Evolutionary conservation across 2,888 invertebrate genomes (phyloP).

Genomic region (Diogma glabrata): DNA sequence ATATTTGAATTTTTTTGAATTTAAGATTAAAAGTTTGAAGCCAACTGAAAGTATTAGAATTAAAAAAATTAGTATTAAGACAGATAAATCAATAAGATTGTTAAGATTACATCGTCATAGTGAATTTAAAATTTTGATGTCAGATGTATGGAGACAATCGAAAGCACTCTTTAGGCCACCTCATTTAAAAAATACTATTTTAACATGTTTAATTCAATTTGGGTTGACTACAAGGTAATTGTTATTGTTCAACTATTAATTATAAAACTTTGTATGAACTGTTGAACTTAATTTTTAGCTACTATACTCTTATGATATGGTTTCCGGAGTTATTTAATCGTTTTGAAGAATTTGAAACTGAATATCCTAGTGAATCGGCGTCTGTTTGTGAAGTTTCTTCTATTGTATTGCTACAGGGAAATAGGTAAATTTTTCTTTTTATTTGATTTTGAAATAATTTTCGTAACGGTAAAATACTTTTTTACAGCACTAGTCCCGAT

Average conservation of each 20-base stretch:
- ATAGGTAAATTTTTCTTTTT: conserved; percentile 18
- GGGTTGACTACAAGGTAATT: conserved; percentile 68
- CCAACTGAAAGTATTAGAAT: neutral
- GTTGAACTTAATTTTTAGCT: conserved; percentile 42
- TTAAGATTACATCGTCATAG: conserved; percentile 59
- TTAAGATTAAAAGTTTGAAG: conserved; percentile 2
- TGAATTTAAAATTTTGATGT: conserved; percentile 54
- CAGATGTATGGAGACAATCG: conserved; percentile 63
- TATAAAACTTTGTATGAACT: too few relatives aligned
- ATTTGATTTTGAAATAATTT: too few relatives aligned
- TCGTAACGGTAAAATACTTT: too few relatives aligned
- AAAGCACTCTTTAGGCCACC: conserved; percentile 62
- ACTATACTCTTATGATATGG: conserved; percentile 87
- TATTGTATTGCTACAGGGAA: too few relatives aligned
- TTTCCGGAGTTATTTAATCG: conserved; percentile 81
- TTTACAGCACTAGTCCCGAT: conserved; percentile 22
- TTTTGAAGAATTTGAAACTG: conserved; percentile 60
- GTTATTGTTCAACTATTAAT: too few relatives aligned
- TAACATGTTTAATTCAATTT: conserved; percentile 72
- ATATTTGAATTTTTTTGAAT: neutral
- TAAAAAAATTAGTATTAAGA: neutral
- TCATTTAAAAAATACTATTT: conserved; percentile 59
- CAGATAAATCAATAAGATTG: conserved; percentile 44
- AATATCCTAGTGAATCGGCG: conserved; percentile 53
- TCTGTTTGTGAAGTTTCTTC: conserved; percentile 70